A percentile compares a stretch with the other conserved stretches of the same genome.
phyloP scores from a whole-genome alignment of 2,113 vertebrate genomes.

The Serinus canaria region DNA sequence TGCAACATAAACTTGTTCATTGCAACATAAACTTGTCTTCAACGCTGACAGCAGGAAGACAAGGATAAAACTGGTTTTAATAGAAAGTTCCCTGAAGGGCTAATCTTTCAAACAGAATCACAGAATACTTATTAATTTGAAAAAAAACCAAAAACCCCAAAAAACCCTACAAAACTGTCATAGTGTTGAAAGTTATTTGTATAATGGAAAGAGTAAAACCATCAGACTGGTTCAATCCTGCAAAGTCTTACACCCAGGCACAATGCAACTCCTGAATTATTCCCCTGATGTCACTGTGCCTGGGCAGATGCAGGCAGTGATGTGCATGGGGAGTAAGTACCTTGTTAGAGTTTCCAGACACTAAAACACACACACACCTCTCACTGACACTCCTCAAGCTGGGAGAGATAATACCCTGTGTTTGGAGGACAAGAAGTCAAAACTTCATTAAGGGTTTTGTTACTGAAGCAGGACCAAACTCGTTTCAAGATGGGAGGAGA shows the following conservation, averaged over 20 bases:
- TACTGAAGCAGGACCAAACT: background rate
- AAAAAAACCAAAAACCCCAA: background rate
- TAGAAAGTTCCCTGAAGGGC: conserved; percentile 8
- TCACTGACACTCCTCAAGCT: background rate
- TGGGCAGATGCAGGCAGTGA: background rate
- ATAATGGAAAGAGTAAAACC: background rate
- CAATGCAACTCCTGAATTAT: background rate
- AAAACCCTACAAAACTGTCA: background rate
- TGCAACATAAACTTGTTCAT: background rate
- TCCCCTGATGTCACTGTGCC: background rate
- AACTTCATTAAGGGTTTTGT: background rate
- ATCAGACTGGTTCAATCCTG: background rate
- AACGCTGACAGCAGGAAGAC: conserved; percentile 24
- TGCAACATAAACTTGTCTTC: background rate
- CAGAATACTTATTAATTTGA: background rate
- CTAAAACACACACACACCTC: background rate
- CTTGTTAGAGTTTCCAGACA: background rate
- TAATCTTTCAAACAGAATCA: conserved; percentile 28
- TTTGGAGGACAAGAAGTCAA: background rate
- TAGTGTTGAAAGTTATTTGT: background rate
- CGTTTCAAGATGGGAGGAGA: background rate
- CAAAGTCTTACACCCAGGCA: background rate
- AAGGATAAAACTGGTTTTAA: conserved; percentile 23
- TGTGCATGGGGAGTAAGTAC: background rate
- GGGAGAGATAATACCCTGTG: background rate